A percentile compares a stretch with the other conserved stretches of the same genome.
phyloP scores from a whole-genome alignment of 2,797 vertebrate genomes.

The Decapterus maruadsi region DNA sequence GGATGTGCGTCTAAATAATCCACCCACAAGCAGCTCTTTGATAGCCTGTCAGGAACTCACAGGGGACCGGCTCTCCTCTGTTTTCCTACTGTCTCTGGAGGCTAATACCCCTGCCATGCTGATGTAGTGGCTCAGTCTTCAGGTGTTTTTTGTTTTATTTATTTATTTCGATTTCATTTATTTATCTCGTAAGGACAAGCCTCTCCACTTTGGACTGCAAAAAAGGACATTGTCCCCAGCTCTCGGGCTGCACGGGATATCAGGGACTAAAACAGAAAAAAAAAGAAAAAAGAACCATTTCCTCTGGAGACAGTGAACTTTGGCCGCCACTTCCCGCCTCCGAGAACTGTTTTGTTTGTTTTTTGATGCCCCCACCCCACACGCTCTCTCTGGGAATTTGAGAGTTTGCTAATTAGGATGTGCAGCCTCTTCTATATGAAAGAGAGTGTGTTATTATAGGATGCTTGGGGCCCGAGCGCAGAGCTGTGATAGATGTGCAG shows the following conservation, averaged over 20 bases:
- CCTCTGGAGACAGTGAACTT: constrained; percentile 69
- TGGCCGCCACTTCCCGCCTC: constrained; percentile 57
- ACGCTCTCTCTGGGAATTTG: constrained; percentile 31
- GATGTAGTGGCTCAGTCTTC: constrained; percentile 19
- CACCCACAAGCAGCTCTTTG: constrained; percentile 44
- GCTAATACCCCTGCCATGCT: background rate
- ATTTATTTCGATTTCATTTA: background rate
- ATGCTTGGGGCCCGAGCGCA: constrained; percentile 4
- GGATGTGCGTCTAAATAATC: constrained; percentile 53
- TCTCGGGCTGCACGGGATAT: constrained; percentile 17
- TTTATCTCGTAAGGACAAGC: background rate
- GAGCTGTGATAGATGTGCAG: constrained; percentile 14
- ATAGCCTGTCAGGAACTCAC: constrained; percentile 39
- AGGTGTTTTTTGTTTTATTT: constrained; percentile 17
- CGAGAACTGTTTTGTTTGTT: constrained; percentile 60
- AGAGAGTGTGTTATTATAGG: constrained; percentile 62
- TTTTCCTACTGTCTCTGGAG: constrained; percentile 23
- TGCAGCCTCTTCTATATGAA: constrained; percentile 30
- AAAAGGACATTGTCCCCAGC: constrained; percentile 12
- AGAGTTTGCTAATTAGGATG: constrained; percentile 57
- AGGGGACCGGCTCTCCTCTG: constrained; percentile 17
- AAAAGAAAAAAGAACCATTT: constrained; percentile 27
- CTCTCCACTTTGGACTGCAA: background rate
- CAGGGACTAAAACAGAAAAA: constrained; percentile 31
- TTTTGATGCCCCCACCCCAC: constrained; percentile 41